Evolutionary conservation across 2,797 vertebrate species (phyloP).

Genomic region (Glossophaga mutica): DNA sequence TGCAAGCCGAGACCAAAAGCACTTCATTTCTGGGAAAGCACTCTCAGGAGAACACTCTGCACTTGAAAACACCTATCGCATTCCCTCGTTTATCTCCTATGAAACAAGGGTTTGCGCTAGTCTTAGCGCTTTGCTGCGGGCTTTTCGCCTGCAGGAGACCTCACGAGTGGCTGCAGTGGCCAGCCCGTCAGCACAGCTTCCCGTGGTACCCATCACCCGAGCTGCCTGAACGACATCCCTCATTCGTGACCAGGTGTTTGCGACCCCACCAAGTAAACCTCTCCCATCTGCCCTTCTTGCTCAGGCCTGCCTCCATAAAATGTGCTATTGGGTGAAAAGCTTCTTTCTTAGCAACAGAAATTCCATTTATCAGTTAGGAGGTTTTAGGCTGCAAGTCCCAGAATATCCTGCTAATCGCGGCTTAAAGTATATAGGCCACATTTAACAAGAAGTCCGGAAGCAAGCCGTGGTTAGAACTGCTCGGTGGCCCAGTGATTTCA

Average conservation of each 20-base stretch:
- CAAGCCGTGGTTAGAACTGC: not conserved
- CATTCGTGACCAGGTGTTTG: not conserved
- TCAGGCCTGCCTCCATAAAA: not conserved
- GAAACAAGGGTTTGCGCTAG: not conserved
- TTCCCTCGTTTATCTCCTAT: not conserved
- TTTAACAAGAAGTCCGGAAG: not conserved
- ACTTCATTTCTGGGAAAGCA: not conserved
- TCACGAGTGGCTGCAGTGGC: rapidly evolving
- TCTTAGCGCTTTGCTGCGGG: not conserved
- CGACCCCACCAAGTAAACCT: not conserved
- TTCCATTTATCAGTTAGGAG: not conserved
- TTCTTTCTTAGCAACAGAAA: not conserved
- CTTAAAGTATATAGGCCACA: not conserved
- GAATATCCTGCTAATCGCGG: not conserved
- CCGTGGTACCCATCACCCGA: not conserved
- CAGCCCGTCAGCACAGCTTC: not conserved
- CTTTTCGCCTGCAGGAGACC: not conserved
- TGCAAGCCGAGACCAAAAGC: not conserved
- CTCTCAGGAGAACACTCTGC: not conserved
- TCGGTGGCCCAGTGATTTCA: not conserved
- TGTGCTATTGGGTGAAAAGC: not conserved
- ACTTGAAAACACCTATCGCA: not conserved
- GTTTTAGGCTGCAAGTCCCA: not conserved
- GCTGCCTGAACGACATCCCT: not conserved
- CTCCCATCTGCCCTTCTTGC: not conserved